Base-by-base conservation (phyloP, 2,888 invertebrate genomes). In the Heptascelio sp. region DNA sequence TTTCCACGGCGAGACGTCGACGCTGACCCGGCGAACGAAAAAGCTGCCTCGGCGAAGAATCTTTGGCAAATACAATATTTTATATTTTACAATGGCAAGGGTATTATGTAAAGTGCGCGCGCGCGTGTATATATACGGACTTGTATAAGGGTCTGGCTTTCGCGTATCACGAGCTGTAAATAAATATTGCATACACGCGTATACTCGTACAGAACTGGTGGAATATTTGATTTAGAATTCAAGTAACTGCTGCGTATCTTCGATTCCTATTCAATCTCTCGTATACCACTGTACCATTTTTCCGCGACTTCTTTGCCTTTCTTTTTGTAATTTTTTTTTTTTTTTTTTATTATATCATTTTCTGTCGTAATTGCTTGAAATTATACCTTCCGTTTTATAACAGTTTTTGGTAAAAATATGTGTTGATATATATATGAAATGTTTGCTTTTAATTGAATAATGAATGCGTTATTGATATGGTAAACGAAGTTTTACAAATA, bases 31-130 rank as follows among this genome's bases (percentile, higher is more conserved):
- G 80, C 86, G 87, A 83, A 87, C 88, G 89, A 87, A 89, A 90
- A 89, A 90, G 90, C 89, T 90, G 88, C 89, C 90, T 90, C 89
- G 88, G 88, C 88, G 87, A 73, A 85, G n/a, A n/a, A n/a, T 86
- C 89, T 87, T 84, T 85, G 85, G 85, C 79, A 65, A 80, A 86
- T 84, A 86, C 87, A 83, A 88, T 89, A 87, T 89, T 91, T 91
- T 91, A 89, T 90, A 89, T 91, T 91, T 91, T 91, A 91, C 91
- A 91, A 91, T 89, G 87, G 89, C 89, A 90, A 91, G 90, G 90
- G 90, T 89, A 90, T 91, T 91, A 92, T 91, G 91, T 89, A 91
- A 91, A 91, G 87, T 89, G 89, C 71, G 83, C 78, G 46, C 17
- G n/a, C n/a, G n/a, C n/a, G n/a, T n/a, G n/a, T n/a, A n/a, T n/a